These are phyloP conservation scores for Glaucopsyche alexis DNA, from an alignment of 2,888 invertebrate species.

Conservation along the genomic window DNA sequence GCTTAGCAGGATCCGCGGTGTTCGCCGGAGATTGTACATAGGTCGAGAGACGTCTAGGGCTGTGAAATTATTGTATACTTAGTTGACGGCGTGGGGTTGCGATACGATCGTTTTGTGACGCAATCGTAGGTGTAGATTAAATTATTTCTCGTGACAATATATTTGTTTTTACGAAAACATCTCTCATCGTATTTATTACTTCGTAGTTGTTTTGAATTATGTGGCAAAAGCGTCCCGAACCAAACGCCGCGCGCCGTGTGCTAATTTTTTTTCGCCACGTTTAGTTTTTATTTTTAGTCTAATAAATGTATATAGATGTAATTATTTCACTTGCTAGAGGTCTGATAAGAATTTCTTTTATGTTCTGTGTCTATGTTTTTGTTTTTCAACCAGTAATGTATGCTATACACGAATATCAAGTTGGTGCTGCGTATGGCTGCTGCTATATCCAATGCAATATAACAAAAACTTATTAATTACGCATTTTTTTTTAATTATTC, in stretches of 20 bases:
- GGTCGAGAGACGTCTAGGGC: conserved; percentile 22
- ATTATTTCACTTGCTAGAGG: conserved; percentile 20
- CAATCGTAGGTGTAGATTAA: conserved; percentile 22
- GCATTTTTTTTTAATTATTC: neutral
- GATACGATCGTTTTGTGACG: neutral
- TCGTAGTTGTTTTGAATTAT: neutral
- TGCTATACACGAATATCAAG: neutral
- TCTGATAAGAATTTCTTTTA: conserved; percentile 16
- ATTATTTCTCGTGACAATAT: conserved; percentile 26
- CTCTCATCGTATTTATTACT: conserved; percentile 15
- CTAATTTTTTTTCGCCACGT: conserved; percentile 7
- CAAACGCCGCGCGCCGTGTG: neutral
- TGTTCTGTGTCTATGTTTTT: conserved; percentile 4
- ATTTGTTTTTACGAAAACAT: conserved; percentile 7
- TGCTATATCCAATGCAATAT: conserved; percentile 9
- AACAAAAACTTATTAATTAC: neutral
- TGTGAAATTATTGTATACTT: conserved; percentile 22
- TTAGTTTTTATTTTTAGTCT: conserved; percentile 14
- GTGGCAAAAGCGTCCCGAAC: conserved; percentile 12
- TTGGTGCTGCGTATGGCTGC: neutral
- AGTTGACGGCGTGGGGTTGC: conserved; percentile 8
- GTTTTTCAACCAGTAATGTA: conserved; percentile 1
- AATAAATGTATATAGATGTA: conserved; percentile 22
- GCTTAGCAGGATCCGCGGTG: neutral
- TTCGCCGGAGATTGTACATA: conserved; percentile 8